These are phyloP conservation scores for Ciconia stormi DNA, from an alignment of 2,113 vertebrate genomes.

Conservation along the genomic window DNA sequence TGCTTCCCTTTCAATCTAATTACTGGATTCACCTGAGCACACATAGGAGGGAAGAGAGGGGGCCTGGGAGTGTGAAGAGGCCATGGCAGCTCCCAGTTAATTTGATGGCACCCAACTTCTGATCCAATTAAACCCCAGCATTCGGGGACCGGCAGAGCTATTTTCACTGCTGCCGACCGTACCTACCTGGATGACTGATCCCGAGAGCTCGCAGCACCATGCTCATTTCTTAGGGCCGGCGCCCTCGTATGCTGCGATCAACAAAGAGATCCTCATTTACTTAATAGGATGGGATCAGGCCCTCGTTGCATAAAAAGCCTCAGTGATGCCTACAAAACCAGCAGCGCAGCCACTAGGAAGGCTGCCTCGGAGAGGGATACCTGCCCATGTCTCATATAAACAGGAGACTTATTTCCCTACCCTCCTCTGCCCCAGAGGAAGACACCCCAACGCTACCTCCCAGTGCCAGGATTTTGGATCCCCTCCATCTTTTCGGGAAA, in stretches of 20 bases:
- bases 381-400: rapidly evolving
- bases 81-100: background rate
- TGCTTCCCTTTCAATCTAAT: background rate
- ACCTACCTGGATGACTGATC: background rate
- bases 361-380: background rate
- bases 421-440: background rate
- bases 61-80: rapidly evolving
- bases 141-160: background rate
- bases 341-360: background rate
- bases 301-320: background rate
- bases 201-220: rapidly evolving
- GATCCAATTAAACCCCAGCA: background rate
- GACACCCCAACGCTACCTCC: background rate
- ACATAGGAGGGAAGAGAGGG: background rate
- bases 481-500: background rate
- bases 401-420: background rate
- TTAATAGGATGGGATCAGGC: background rate
- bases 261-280: background rate
- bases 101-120: background rate
- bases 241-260: rapidly evolving
- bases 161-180: background rate
- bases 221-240: background rate
- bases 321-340: background rate
- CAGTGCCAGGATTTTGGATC: rapidly evolving
- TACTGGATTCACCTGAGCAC: background rate